Base-by-base conservation (phyloP, 2,797 vertebrate species). In the Esox lucius region DNA sequence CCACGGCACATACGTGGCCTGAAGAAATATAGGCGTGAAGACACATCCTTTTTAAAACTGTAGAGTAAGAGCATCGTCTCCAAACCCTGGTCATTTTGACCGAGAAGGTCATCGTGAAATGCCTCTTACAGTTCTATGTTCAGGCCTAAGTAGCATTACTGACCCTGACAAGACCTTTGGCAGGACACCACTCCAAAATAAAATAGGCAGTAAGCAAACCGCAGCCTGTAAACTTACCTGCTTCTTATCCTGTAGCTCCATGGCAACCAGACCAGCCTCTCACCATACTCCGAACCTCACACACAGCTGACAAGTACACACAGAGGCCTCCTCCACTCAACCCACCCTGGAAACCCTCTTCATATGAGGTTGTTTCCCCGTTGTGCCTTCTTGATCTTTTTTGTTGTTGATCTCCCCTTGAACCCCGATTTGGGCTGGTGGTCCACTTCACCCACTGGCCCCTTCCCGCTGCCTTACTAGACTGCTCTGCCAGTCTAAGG, bases 191-290 rank as follows among this genome's bases (percentile, higher is more conserved):
- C 76, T 70, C 39, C 28, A 53, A 71, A 73, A 26, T 42, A 46
- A 46, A 46, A 46, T 13, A 46, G 42, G 3, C 42, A 46, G 9
- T 46, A 46, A 5, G 9, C 39, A 42, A 42, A 46, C 42, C 0
- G 42, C 42, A 46, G 9, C 3, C 42, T 11, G 12, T 13, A 13
- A 66, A 77, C 93, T 88, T 91, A 98, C 97, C 96, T 93, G 93
- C 91, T 91, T 94, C 91, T 97, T 97, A 94, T 96, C 95, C 89
- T 94, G 94, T 85, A 88, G 92, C 89, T 97, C 96, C 97, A 98
- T 98, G 88, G 86, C 91, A 87, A 84, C 86, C 75, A 61, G 56
- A 3, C 42, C 17, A 85, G 70, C 84, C 90, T 79, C 88, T 90
- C 90, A 91, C 89, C 97, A 98, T 97, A 90, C 95, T 96, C 95